A percentile compares a stretch with the other conserved stretches of the same genome.
These are phyloP conservation scores for Pangasius larnaudii DNA, from an alignment of 2,797 vertebrate species.

Conservation along the genomic window DNA sequence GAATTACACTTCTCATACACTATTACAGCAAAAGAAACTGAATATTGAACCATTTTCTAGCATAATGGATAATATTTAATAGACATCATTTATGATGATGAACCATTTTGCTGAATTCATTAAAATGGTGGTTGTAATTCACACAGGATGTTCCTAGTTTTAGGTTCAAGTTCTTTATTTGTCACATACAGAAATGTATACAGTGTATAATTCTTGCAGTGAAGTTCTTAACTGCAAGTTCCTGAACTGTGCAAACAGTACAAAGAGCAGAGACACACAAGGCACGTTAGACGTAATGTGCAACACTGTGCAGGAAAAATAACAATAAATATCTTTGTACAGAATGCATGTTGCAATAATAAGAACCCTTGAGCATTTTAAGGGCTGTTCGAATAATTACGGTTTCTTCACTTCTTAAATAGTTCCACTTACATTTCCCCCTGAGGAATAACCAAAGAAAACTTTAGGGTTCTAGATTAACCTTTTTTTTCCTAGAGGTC, in stretches of 20 bases:
- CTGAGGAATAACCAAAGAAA: neutral
- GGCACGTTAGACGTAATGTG: neutral
- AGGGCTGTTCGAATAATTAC: neutral
- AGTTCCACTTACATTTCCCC: neutral
- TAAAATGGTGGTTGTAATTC: neutral
- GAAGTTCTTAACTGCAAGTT: neutral
- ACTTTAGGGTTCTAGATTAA: neutral
- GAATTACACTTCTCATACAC: neutral
- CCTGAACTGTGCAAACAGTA: neutral
- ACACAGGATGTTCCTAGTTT: neutral
- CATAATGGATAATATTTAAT: neutral
- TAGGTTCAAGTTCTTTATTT: neutral
- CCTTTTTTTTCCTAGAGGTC: neutral
- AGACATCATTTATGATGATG: neutral
- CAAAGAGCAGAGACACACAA: neutral
- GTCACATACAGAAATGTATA: neutral
- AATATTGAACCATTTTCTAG: neutral
- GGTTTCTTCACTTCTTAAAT: neutral
- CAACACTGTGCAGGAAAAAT: neutral
- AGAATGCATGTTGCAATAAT: neutral
- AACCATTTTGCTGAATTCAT: neutral
- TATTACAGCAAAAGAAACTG: neutral
- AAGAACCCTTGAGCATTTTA: neutral
- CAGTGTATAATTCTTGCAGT: neutral
- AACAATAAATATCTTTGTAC: neutral